phyloP scores from a whole-genome alignment of 2,113 vertebrate genomes.

The cattle (Bos taurus) region DNA sequence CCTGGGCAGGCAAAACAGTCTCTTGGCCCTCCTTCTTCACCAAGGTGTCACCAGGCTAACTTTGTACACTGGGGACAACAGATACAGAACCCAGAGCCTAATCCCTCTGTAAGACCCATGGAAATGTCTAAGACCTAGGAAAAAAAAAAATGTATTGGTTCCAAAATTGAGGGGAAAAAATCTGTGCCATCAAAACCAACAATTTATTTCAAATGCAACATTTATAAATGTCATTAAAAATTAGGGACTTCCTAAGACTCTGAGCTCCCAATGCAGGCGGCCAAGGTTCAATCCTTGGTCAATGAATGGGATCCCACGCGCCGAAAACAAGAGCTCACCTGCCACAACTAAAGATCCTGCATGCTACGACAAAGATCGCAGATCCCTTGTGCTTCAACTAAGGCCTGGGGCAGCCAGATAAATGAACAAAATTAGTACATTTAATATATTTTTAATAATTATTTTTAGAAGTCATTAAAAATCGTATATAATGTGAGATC shows the following conservation, averaged over 20 bases:
- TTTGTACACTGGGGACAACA: not conserved
- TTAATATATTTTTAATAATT: not conserved
- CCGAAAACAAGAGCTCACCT: not conserved
- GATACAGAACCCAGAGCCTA: not conserved
- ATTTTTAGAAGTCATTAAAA: not conserved
- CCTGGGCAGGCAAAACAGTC: not conserved
- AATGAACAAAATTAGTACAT: not conserved
- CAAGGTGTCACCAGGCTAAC: not conserved
- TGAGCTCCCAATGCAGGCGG: not conserved
- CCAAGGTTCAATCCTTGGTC: not conserved
- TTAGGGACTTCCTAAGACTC: not conserved
- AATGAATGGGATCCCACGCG: not conserved
- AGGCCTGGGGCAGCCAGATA: not conserved
- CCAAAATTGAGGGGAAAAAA: not conserved
- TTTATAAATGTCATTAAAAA: not conserved
- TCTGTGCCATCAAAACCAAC: not conserved
- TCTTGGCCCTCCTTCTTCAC: not conserved
- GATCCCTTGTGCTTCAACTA: not conserved
- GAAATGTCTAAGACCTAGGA: not conserved
- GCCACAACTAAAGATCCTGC: not conserved
- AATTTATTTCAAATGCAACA: slow-evolving; percentile 15
- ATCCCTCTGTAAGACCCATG: not conserved
- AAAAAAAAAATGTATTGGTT: not conserved
- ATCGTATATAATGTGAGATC: not conserved
- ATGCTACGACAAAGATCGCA: not conserved